A percentile compares a stretch with the other conserved stretches of the same genome.
Conservation (phyloP, 2,888 invertebrate genomes). For the Agrochola lota region DNA sequence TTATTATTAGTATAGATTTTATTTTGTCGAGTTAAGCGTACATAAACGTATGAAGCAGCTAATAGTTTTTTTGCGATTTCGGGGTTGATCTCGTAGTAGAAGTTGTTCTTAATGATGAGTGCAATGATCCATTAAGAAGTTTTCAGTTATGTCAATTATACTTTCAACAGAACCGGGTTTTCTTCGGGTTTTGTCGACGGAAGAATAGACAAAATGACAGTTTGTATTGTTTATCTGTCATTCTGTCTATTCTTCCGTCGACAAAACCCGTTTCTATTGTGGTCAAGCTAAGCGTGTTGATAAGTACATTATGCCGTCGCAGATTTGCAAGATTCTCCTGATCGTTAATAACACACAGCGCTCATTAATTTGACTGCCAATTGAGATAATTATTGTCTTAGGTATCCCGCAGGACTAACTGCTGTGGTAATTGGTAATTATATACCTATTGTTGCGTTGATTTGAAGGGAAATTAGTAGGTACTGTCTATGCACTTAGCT, state of each 20-base stretch:
- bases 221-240: too few species aligned
- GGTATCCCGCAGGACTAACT: slow-evolving; percentile 16
- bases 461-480: background rate
- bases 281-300: too few species aligned
- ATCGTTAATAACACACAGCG: slow-evolving; percentile 33
- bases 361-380: slow-evolving; percentile 47
- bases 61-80: background rate
- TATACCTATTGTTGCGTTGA: slow-evolving; percentile 27
- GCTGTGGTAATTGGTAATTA: slow-evolving; percentile 37
- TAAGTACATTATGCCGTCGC: background rate
- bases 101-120: background rate
- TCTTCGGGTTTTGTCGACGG: too few species aligned
- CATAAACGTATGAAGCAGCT: background rate
- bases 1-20: too few species aligned
- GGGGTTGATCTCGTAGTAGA: too few species aligned
- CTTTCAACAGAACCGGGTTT: too few species aligned
- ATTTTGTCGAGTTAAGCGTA: background rate
- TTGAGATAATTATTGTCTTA: slow-evolving; percentile 48
- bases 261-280: too few species aligned
- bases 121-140: background rate
- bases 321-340: slow-evolving; percentile 41
- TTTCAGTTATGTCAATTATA: too few species aligned
- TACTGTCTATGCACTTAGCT: background rate
- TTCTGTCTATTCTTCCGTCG: too few species aligned
- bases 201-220: too few species aligned